A percentile compares a stretch with the other conserved stretches of the same genome.
Evolutionary conservation across 1,140 invertebrate genomes (phyloP).

Genomic region (Hormaphis cornu): DNA sequence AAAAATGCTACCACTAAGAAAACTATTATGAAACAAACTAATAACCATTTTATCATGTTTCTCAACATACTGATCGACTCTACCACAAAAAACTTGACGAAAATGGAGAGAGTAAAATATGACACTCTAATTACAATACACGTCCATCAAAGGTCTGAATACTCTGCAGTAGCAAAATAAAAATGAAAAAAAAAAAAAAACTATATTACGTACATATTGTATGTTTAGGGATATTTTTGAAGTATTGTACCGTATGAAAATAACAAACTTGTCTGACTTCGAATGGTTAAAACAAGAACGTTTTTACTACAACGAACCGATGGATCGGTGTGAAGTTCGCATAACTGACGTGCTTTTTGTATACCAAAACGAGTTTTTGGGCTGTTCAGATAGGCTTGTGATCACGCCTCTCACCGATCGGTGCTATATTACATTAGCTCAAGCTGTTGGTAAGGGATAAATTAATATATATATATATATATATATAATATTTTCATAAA

Average conservation of each 20-base stretch:
- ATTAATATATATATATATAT: too few relatives aligned
- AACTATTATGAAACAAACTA: conserved; percentile 92
- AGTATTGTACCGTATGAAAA: conserved; percentile 66
- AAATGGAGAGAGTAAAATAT: conserved; percentile 87
- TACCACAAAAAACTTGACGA: conserved; percentile 81
- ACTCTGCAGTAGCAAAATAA: conserved; percentile 59
- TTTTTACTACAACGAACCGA: conserved; percentile 92
- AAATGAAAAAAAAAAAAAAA: too few relatives aligned
- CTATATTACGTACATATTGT: conserved; percentile 62
- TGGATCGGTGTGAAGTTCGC: conserved; percentile 59
- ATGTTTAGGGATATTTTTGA: conserved; percentile 43
- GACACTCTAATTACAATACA: conserved; percentile 96
- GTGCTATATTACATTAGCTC: conserved; percentile 82
- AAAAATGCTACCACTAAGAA: conserved; percentile 80
- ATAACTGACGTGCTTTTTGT: conserved; percentile 87
- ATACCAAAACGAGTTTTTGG: conserved; percentile 91
- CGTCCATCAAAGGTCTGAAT: conserved; percentile 93
- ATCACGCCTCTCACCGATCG: conserved; percentile 82
- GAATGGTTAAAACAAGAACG: conserved; percentile 94
- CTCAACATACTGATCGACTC: conserved; percentile 90
- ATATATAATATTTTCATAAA: too few relatives aligned
- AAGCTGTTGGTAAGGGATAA: background rate
- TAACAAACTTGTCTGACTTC: conserved; percentile 81
- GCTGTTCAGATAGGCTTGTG: conserved; percentile 78
- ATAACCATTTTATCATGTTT: conserved; percentile 85